Evolutionary conservation across 2,113 vertebrate genomes (phyloP).

Genomic region (Eretmochelys imbricata): DNA sequence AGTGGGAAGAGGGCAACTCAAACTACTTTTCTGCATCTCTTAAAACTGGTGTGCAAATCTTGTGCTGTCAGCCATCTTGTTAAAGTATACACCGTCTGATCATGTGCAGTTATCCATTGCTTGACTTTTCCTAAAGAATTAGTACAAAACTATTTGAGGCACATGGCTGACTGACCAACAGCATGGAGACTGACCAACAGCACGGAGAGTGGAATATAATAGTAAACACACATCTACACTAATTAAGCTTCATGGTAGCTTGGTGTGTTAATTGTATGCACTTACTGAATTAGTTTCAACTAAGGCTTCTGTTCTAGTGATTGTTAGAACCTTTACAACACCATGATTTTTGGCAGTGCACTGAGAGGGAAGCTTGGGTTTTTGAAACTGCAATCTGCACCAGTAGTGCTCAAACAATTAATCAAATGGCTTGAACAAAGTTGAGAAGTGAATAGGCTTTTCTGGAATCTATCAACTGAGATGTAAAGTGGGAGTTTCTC

Average conservation of each 20-base stretch:
- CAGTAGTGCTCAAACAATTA: neutral
- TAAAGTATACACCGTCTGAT: fast-evolving
- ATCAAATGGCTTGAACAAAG: fast-evolving
- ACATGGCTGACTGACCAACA: fast-evolving
- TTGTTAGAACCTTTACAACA: neutral
- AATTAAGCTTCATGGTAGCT: neutral
- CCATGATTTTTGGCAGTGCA: fast-evolving
- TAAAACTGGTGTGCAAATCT: fast-evolving
- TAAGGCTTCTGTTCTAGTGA: neutral
- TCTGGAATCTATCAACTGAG: neutral
- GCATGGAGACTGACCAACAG: neutral
- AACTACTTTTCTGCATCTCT: neutral
- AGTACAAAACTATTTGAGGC: neutral
- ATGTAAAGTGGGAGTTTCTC: neutral
- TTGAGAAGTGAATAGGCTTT: fast-evolving
- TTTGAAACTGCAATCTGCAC: fast-evolving
- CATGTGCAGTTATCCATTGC: fast-evolving
- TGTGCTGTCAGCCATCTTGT: neutral
- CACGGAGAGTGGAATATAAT: fast-evolving
- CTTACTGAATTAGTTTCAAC: neutral
- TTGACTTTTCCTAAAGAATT: neutral
- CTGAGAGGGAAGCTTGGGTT: neutral
- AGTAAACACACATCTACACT: fast-evolving
- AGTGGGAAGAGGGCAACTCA: fast-evolving
- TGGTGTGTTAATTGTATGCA: fast-evolving